These are phyloP conservation scores for Euplagia quadripunctaria DNA, from an alignment of 2,888 invertebrate species.

Conservation along the genomic window DNA sequence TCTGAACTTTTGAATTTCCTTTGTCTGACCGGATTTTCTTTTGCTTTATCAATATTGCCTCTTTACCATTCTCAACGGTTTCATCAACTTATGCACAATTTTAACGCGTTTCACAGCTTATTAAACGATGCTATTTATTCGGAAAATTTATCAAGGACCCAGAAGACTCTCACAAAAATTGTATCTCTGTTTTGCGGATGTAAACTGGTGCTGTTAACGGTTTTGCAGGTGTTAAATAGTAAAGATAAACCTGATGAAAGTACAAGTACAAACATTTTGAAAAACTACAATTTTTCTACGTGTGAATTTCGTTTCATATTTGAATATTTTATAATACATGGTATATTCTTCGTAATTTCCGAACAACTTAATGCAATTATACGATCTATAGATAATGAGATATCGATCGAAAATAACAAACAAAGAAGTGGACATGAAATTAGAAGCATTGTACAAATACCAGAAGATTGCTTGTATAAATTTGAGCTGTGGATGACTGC, in stretches of 20 bases:
- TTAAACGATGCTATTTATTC: conserved; percentile 28
- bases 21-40: conserved; percentile 21
- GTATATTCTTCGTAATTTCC: conserved; percentile 48
- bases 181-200: conserved; percentile 7
- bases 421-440: neutral
- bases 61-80: conserved; percentile 26
- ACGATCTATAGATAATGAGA: conserved; percentile 38
- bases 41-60: conserved; percentile 21
- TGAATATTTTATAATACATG: conserved; percentile 50
- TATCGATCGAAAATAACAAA: conserved; percentile 9
- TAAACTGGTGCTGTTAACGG: neutral
- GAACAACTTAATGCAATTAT: conserved; percentile 56
- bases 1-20: conserved; percentile 15
- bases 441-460: neutral
- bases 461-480: conserved; percentile 18
- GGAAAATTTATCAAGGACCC: conserved; percentile 23
- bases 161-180: conserved; percentile 22
- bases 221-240: neutral
- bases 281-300: conserved; percentile 27
- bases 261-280: neutral
- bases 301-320: conserved; percentile 50
- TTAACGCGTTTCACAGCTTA: conserved; percentile 28
- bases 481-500: conserved; percentile 53
- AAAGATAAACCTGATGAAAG: neutral
- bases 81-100: conserved; percentile 34